Evolutionary conservation across 2,113 vertebrate species (phyloP).

Genomic region (Hemibagrus wyckioides): DNA sequence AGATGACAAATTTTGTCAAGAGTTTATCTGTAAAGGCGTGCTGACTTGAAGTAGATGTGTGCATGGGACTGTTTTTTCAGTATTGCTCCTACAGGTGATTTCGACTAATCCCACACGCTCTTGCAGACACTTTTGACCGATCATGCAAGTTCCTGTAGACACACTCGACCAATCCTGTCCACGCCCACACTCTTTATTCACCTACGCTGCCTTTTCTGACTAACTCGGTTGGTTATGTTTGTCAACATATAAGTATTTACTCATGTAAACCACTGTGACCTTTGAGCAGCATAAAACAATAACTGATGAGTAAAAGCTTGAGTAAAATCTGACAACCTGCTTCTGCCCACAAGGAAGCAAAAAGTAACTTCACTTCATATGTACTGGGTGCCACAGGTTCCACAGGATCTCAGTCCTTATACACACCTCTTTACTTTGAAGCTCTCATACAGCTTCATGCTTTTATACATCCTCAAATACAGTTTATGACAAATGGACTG

Average conservation of each 20-base stretch:
- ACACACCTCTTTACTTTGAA: neutral
- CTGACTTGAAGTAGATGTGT: neutral
- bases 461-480: neutral
- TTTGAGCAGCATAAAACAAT: neutral
- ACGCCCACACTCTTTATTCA: neutral
- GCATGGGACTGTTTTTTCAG: neutral
- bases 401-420: neutral
- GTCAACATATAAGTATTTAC: neutral
- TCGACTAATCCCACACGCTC: neutral
- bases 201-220: neutral
- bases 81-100: neutral
- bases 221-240: neutral
- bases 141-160: neutral
- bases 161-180: no score
- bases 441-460: neutral
- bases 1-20: neutral
- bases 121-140: neutral
- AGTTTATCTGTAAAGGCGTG: neutral
- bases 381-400: neutral
- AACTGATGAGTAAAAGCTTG: neutral
- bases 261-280: neutral
- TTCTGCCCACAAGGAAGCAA: neutral
- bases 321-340: neutral
- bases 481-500: neutral
- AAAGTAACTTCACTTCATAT: no score